phyloP scores from a whole-genome alignment of 2,113 vertebrate genomes.

The Pelvicachromis taeniatus region DNA sequence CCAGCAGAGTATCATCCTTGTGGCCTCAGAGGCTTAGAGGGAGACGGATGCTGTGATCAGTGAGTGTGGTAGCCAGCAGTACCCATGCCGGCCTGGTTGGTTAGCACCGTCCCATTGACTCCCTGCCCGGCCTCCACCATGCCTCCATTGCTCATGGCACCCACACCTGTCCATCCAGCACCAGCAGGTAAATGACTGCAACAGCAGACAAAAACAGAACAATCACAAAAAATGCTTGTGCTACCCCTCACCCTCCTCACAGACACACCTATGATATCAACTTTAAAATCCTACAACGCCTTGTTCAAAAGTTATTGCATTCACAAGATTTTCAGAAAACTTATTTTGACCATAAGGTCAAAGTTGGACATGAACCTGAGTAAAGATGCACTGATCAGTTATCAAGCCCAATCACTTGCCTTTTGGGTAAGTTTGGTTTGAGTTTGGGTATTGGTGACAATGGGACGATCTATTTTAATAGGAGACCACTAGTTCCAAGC shows the following conservation, averaged over 20 bases:
- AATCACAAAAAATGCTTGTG: not conserved
- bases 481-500: not conserved
- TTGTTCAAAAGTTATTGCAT: not conserved
- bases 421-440: too few relatives aligned
- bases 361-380: not conserved
- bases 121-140: constrained; percentile 81
- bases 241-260: not conserved
- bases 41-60: constrained; percentile 64
- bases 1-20: constrained; percentile 41
- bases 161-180: constrained; percentile 83
- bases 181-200: constrained; percentile 86
- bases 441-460: not conserved
- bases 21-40: constrained; percentile 27
- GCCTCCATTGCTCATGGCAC: constrained; percentile 65
- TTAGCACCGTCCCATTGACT: constrained; percentile 85
- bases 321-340: not conserved
- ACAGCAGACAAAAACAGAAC: not conserved
- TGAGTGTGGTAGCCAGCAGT: constrained; percentile 90
- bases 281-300: not conserved
- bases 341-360: not conserved
- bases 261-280: not conserved
- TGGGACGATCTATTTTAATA: not conserved
- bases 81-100: constrained; percentile 85
- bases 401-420: not conserved
- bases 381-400: not conserved